Evolutionary conservation across 2,888 invertebrate species (phyloP).

Genomic region (Drosophila macrothrix): DNA sequence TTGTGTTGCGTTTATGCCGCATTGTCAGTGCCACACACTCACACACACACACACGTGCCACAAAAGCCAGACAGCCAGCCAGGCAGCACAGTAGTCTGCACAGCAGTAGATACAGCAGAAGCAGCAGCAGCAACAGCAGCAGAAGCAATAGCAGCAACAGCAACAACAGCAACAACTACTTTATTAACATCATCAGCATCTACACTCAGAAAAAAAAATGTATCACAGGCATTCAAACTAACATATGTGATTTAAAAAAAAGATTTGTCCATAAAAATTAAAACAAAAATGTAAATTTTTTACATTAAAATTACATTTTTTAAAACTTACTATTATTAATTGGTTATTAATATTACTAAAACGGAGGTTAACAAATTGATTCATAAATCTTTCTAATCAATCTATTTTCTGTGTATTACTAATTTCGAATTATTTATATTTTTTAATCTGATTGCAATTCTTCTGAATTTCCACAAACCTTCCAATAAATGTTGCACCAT

Average conservation of each 20-base stretch:
- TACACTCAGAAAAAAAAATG: neutral
- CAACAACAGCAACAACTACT: constrained; percentile 15
- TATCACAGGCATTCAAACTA: neutral
- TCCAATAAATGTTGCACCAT: too few species aligned
- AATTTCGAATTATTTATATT: neutral
- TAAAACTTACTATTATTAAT: too few species aligned
- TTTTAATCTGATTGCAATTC: neutral
- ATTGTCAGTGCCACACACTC: constrained; percentile 50
- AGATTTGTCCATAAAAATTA: too few species aligned
- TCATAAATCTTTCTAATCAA: neutral
- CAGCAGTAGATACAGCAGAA: neutral
- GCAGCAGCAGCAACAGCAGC: constrained; percentile 3
- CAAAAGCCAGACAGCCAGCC: constrained; percentile 23
- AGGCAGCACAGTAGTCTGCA: constrained; percentile 3
- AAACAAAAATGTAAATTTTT: too few species aligned
- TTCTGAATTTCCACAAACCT: too few species aligned
- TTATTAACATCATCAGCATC: constrained; percentile 43
- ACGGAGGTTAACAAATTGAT: fast-evolving
- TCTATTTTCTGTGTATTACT: neutral
- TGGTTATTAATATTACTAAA: too few species aligned
- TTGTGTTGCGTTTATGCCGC: constrained; percentile 61
- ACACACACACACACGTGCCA: constrained; percentile 25
- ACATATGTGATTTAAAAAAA: neutral
- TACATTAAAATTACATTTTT: too few species aligned
- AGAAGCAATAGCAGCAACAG: constrained; percentile 5